These are phyloP conservation scores for Tiliacea citrago DNA, from an alignment of 2,888 invertebrate genomes.

Conservation along the genomic window DNA sequence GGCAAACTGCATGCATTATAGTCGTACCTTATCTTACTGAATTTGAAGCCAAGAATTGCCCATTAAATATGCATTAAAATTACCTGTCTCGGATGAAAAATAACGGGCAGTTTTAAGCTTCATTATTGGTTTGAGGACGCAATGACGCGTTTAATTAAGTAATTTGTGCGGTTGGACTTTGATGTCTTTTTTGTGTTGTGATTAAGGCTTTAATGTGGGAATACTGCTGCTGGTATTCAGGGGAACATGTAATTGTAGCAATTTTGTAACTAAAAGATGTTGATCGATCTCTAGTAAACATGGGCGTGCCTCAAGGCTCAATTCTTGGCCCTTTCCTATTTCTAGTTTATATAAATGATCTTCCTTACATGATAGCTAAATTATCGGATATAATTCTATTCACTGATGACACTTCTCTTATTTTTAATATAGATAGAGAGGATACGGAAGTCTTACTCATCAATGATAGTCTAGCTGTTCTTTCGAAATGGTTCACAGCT, in stretches of 20 bases:
- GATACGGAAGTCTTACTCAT: no score
- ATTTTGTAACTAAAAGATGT: conserved; percentile 6
- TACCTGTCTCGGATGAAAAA: conserved; percentile 89
- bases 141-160: conserved; percentile 59
- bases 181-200: conserved; percentile 36
- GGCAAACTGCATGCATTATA: conserved; percentile 90
- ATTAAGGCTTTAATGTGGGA: conserved; percentile 38
- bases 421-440: no score
- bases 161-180: conserved; percentile 43
- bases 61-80: conserved; percentile 91
- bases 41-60: conserved; percentile 90
- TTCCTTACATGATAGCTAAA: no score
- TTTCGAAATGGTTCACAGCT: no score
- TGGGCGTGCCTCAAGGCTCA: no score
- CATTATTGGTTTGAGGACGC: conserved; percentile 74
- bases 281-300: no score
- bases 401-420: no score
- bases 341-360: no score
- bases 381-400: no score
- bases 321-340: no score
- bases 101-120: conserved; percentile 74
- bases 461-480: no score
- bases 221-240: conserved; percentile 21
- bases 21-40: conserved; percentile 89
- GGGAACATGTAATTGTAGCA: conserved; percentile 42